A percentile compares a stretch with the other conserved stretches of the same genome.
Evolutionary conservation across 2,113 vertebrate species (phyloP).

Genomic region (Butastur rufipennis): DNA sequence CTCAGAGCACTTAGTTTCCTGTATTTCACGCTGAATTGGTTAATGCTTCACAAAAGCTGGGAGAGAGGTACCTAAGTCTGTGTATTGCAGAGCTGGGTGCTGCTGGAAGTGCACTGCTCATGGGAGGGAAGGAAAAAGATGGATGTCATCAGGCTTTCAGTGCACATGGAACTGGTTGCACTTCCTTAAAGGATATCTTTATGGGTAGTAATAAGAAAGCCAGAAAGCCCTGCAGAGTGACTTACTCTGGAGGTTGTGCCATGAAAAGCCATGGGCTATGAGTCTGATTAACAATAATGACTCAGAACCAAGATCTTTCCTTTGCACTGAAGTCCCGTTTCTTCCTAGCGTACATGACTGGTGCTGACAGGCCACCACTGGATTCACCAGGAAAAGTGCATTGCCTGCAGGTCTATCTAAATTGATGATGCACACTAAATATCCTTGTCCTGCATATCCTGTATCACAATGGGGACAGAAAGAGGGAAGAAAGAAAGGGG

Average conservation of each 20-base stretch:
- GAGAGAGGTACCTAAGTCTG: not conserved
- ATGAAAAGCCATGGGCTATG: not conserved
- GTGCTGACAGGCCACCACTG: not conserved
- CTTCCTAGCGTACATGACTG: not conserved
- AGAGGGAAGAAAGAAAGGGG: not conserved
- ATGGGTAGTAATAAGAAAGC: not conserved
- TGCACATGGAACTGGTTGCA: not conserved
- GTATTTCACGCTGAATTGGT: not conserved
- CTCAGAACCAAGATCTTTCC: not conserved
- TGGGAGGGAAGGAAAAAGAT: not conserved
- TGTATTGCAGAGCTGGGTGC: not conserved
- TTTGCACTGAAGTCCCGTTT: not conserved
- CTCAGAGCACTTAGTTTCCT: not conserved
- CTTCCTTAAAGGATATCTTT: not conserved
- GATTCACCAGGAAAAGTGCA: not conserved
- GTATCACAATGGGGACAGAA: not conserved
- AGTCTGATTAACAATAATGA: not conserved
- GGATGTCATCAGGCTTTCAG: not conserved
- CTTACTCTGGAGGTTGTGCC: not conserved
- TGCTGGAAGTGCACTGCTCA: not conserved
- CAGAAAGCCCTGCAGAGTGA: not conserved
- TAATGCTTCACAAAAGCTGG: not conserved
- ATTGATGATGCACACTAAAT: not conserved
- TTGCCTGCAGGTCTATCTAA: not conserved
- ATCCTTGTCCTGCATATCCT: not conserved